Percentiles rank a stretch among this genome's conserved stretches.
Conservation (phyloP, 2,113 vertebrate species). For the Glareola pratincola region DNA sequence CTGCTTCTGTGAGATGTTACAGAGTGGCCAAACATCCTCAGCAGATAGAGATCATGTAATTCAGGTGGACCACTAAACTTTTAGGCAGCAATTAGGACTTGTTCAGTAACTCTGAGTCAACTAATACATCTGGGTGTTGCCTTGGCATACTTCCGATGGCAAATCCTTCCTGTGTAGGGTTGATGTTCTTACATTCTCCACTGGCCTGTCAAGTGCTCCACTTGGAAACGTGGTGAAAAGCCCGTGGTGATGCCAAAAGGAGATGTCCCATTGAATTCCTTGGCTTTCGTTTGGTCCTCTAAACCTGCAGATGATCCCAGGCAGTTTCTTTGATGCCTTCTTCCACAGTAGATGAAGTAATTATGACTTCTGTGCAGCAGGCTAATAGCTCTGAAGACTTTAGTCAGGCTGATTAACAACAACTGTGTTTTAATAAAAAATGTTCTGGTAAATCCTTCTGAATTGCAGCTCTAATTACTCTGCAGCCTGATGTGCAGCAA, state of each 20-base stretch:
- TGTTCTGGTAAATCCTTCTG: conserved; percentile 44
- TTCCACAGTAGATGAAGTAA: conserved; percentile 35
- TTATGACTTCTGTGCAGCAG: conserved; percentile 10
- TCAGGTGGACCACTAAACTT: conserved; percentile 50
- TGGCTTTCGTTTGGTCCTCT: conserved; percentile 6
- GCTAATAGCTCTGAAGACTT: conserved; percentile 48
- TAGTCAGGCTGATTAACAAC: conserved; percentile 38
- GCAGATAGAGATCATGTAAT: conserved; percentile 30
- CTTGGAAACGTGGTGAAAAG: conserved; percentile 34
- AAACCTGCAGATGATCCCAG: background rate
- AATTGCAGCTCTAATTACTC: conserved; percentile 56
- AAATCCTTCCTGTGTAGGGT: conserved; percentile 43
- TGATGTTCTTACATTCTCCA: background rate
- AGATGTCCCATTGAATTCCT: conserved; percentile 1
- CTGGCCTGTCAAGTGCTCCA: background rate
- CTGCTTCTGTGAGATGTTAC: background rate
- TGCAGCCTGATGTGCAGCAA: conserved; percentile 53
- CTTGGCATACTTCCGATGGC: conserved; percentile 31
- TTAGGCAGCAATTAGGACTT: conserved; percentile 40
- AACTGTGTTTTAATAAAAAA: conserved; percentile 62
- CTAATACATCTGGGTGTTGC: conserved; percentile 42
- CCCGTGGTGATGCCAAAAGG: background rate
- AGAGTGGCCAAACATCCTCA: conserved; percentile 37
- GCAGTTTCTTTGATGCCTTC: conserved; percentile 32
- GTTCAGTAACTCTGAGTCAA: conserved; percentile 45